Conservation (phyloP, 2,113 vertebrate species). For the Zingel zingel region DNA sequence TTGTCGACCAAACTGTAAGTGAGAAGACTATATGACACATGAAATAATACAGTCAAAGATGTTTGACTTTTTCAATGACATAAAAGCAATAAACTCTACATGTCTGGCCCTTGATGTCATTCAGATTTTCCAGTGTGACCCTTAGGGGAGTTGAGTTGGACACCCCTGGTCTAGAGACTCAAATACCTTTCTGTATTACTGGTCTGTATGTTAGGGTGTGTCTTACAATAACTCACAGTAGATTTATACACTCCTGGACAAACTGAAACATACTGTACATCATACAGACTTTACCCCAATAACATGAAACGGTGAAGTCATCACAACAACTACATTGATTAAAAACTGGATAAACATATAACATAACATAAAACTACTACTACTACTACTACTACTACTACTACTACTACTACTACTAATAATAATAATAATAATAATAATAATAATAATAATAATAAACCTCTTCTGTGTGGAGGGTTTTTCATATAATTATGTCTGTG, state of each 20-base stretch:
- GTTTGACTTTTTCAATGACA: no score
- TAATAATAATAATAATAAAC: slow-evolving; percentile 7
- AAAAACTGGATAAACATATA: slow-evolving; percentile 22
- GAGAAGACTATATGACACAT: no score
- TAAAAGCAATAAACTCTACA: no score
- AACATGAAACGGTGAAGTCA: slow-evolving; percentile 37
- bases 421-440: slow-evolving; percentile 8
- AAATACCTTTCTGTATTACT: slow-evolving; percentile 6
- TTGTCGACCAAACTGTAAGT: no score
- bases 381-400: no score
- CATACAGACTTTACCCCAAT: slow-evolving; percentile 31
- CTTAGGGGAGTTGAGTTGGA: no score
- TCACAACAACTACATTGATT: slow-evolving; percentile 22
- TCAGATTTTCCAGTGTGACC: no score
- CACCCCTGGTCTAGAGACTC: background rate
- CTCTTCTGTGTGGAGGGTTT: slow-evolving; percentile 26
- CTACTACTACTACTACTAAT: no score
- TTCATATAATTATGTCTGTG: slow-evolving; percentile 59
- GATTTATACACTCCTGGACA: slow-evolving; percentile 52
- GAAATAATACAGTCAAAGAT: no score
- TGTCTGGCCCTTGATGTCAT: no score
- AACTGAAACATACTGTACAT: slow-evolving; percentile 43
- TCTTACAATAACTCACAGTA: slow-evolving; percentile 46
- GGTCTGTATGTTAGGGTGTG: slow-evolving; percentile 42
- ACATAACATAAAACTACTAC: background rate